These are phyloP conservation scores for Moxostoma hubbsi DNA, from an alignment of 2,797 vertebrate species.

Conservation along the genomic window DNA sequence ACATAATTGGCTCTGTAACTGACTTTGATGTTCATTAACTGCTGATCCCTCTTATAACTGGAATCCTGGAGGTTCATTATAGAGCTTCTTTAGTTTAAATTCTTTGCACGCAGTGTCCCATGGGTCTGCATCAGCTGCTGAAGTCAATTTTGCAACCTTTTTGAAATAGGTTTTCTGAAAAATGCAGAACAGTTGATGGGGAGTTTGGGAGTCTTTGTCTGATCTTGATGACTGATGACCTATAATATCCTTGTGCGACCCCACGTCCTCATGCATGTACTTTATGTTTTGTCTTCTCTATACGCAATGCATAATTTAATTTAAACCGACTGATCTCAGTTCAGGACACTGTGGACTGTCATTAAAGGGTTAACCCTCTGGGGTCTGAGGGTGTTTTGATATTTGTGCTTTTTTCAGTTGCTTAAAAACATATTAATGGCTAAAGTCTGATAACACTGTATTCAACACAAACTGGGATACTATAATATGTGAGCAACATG, in stretches of 20 bases:
- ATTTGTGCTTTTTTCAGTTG: too few species aligned
- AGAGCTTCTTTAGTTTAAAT: conserved; percentile 37
- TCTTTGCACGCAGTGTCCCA: conserved; percentile 25
- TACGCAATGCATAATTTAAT: too few species aligned
- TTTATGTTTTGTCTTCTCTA: background rate
- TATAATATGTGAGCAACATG: too few species aligned
- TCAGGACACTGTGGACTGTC: too few species aligned
- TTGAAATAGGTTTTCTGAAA: conserved; percentile 25
- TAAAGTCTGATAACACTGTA: too few species aligned
- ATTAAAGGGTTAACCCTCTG: too few species aligned
- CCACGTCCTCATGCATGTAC: background rate
- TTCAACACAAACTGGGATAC: too few species aligned
- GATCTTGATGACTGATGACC: background rate
- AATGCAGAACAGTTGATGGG: background rate
- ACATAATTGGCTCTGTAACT: background rate
- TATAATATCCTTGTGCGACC: too few species aligned
- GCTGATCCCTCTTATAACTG: conserved; percentile 25
- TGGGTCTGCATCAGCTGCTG: conserved; percentile 16
- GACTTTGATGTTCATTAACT: conserved; percentile 25
- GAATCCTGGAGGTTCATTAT: conserved; percentile 21
- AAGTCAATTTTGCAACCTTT: conserved; percentile 40
- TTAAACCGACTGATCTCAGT: too few species aligned
- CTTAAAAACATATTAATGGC: too few species aligned
- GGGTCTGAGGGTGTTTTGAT: too few species aligned
- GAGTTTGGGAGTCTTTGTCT: background rate